phyloP scores from a whole-genome alignment of 2,888 invertebrate genomes.

The Drosophila eohydei region DNA sequence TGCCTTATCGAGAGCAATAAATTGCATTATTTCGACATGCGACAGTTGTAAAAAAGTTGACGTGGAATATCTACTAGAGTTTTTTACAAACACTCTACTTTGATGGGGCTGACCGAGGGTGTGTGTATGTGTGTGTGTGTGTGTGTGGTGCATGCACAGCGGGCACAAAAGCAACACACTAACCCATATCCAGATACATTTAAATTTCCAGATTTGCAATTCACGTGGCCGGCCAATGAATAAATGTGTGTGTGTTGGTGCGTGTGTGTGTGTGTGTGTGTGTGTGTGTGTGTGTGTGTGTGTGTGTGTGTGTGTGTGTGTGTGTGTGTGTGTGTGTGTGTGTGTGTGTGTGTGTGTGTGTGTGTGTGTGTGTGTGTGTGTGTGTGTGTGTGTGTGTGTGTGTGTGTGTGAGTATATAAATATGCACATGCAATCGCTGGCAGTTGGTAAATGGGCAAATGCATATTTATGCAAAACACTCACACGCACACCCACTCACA shows the following conservation, averaged over 20 bases:
- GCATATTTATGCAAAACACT: slow-evolving; percentile 64
- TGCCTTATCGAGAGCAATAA: slow-evolving; percentile 17
- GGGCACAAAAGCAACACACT: slow-evolving; percentile 34
- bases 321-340: not conserved
- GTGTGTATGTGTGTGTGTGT: not conserved
- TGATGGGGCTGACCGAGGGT: not conserved
- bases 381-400: not conserved
- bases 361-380: not conserved
- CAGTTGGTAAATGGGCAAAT: slow-evolving; percentile 56
- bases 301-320: slow-evolving; percentile 1
- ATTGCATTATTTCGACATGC: slow-evolving; percentile 46
- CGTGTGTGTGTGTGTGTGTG: not conserved
- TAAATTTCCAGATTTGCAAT: slow-evolving; percentile 16
- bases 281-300: slow-evolving; percentile 1
- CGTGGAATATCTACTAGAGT: slow-evolving; percentile 32
- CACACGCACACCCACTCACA: slow-evolving; percentile 7
- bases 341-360: not conserved
- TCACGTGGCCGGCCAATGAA: slow-evolving; percentile 51
- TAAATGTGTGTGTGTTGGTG: not conserved
- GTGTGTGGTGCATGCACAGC: slow-evolving; percentile 26
- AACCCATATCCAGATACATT: slow-evolving; percentile 50
- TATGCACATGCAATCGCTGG: slow-evolving; percentile 58
- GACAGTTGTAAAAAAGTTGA: slow-evolving; percentile 34
- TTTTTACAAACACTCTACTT: slow-evolving; percentile 18
- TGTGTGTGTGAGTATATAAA: slow-evolving; percentile 16